These are phyloP conservation scores for Dorcus parallelipipedus DNA, from an alignment of 2,888 invertebrate genomes.

Conservation along the genomic window DNA sequence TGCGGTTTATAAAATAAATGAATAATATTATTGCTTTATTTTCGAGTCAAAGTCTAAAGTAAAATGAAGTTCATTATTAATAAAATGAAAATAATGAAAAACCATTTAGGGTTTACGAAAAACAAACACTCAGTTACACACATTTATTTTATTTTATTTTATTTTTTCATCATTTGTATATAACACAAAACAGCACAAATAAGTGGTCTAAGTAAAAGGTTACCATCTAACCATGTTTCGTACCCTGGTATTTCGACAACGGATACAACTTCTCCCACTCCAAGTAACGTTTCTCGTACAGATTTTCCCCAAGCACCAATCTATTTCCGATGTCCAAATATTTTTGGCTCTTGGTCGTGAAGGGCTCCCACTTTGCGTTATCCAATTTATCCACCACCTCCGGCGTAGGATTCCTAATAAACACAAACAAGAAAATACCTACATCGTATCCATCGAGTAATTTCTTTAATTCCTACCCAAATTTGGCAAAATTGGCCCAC, in stretches of 20 bases:
- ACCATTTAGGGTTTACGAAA: neutral
- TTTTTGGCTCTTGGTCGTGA: conserved; percentile 39
- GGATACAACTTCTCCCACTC: conserved; percentile 48
- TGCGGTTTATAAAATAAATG: no score
- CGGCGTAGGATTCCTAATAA: conserved; percentile 53
- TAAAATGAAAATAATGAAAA: no score
- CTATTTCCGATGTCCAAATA: conserved; percentile 47
- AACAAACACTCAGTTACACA: neutral
- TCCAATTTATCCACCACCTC: conserved; percentile 37
- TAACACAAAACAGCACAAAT: neutral
- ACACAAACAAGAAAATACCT: neutral
- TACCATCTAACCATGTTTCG: conserved; percentile 7
- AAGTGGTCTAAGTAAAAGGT: conserved; percentile 4
- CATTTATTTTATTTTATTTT: no score
- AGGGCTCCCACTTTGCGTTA: conserved; percentile 47
- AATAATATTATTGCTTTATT: no score
- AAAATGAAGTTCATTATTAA: no score
- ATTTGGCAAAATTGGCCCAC: conserved; percentile 47
- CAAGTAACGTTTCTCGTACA: conserved; percentile 44
- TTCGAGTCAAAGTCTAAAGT: no score
- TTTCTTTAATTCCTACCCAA: conserved; percentile 33
- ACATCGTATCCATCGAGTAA: neutral
- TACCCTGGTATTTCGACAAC: conserved; percentile 30
- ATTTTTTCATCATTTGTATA: neutral
- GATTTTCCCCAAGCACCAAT: conserved; percentile 41